Evolutionary conservation across 2,113 vertebrate genomes (phyloP), one percentile per base, ranked within the genome.

Genomic region (Prochilodus magdalenae): DNA sequence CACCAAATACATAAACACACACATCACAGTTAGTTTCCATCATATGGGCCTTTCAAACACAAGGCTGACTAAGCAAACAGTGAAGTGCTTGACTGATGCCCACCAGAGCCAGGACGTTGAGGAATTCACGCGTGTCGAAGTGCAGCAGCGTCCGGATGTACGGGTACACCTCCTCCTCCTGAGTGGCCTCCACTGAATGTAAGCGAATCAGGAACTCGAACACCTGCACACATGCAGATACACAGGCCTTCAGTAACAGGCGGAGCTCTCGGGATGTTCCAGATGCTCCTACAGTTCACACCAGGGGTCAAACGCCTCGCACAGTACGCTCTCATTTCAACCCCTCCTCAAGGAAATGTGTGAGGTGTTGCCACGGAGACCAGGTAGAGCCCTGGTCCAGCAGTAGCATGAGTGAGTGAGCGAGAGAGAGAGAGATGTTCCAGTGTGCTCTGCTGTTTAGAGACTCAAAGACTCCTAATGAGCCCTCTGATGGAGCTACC

Each of bases 91-190:
- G 40, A 26, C 15, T 75, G 33, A 44, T 70, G 82, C 96, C 94
- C 90, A 99, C 98, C 97, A 99, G 92, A 3, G 98, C 97, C 18
- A 99, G 94, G 26, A 99, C 98, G 1, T 99, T 99, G 66, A 99
- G 96, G 90, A 99, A 99, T 72, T 99, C 98, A 36, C 97, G 93
- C 0, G 98, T 98, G 88, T 99, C 97, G 0, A 99, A 99, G 92
- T 98, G 97, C 47, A 99, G 94, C 70, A 99, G 92, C 1, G 97
- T 99, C 0, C 94, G 94, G 18, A 99, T 85, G 0, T 94, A 95
- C 0, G 98, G 97, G 82, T 98, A 98, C 65, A 99, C 90, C 83
- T 97, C 96, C 91, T 99, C 97, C 72, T 97, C 96, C n/a, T 92
- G 89, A 0, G 92, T 91, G 0, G 94, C 95, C 81, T 98, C 96